Evolutionary conservation across 37 sponge, comb jelly and placozoan species (phyloP), one percentile per base, ranked within the genome.

Genomic region (Haliclona indistincta): DNA sequence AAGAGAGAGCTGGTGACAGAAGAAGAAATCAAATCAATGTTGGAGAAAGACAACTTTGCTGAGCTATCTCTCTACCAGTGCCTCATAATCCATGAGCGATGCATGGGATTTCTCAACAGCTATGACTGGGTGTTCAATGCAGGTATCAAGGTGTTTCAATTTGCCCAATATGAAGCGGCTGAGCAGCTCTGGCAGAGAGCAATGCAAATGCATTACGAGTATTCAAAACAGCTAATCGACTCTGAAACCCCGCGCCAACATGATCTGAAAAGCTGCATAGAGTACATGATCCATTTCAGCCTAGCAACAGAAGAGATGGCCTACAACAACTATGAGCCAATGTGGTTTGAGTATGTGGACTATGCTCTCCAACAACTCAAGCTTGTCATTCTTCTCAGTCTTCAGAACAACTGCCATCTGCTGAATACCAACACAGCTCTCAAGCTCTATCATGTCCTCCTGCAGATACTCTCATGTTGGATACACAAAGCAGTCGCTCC

Each of bases 381-480:
- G 28, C 7, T 58, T 6, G 60, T 20, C 22, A 58, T 58, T 25
- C n/a, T 58, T 20, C 11, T 26, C 25, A n/a, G 23, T n/a, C 60
- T 11, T 6, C 60, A 58, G 6, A 58, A 6, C 13, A 58, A 58
- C 25, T n/a, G n/a, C n/a, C n/a, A n/a, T n/a, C 13, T 58, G 7
- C 25, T 58, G n/a, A 26, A 58, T 58, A 20, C 60, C 13, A n/a
- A 8, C n/a, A n/a, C 60, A 11, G 60, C 26, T 20, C 28, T 58
- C 6, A 58, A 58, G n/a, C 6, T 58, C 26, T 58, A 58, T 26
- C n/a, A 58, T 20, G 22, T 6, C 28, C n/a, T 58, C 6, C 25
- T 58, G 22, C 60, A 58, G 28, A 58, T 58, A 58, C n/a, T 58
- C 60, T 58, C 60, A 8, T 58, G 60, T 58, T 58, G 60, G 60